Evolutionary conservation across 64 coral and sea anemone genomes (phyloP), one percentile per base, ranked within the genome.

Genomic region (Stichodactyla helianthus): DNA sequence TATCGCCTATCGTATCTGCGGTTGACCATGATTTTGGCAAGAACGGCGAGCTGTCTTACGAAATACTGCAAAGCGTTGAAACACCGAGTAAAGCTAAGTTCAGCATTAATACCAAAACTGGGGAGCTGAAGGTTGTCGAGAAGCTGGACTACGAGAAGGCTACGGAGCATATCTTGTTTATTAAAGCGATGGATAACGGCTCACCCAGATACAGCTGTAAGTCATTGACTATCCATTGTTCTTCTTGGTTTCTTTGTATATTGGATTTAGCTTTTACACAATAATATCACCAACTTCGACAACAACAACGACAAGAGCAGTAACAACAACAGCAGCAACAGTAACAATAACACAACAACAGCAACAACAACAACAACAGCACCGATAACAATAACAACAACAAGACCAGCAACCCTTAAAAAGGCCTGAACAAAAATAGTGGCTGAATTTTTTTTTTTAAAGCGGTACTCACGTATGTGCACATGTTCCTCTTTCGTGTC

Each of bases 131-230:
- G 7, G 17, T 89, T 10, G 53, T 18, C 9, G 65, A 44, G 6
- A 12, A 4, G 5, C 61, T 93, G 85, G 94, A 96, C 59, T 93
- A 84, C 57, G 94, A 96, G 50, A 82, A 81, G 11, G 50, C 86
- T 18, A 68, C 8, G 6, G 57, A 77, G 12, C 94, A 96, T 20
- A 35, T 89, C 25, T 83, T 96, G 20, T 96, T 89, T 62, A 78
- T 93, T 5, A 35, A 53, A 68, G 91, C 91, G 0, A 8, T 54
- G 26, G 91, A 96, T 58, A 85, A 83, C 14, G 88, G 82, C 25
- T 65, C 31, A 14, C 91, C 84, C 35, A 92, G 91, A 79, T 86
- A 71, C 60, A 82, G 44, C 54, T 71, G 79, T 86, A 84, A 84
- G 89, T 55, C 26, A 15, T 58, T 74, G 19, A 23, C 22, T 68